Evolutionary conservation across 1,140 invertebrate genomes (phyloP), one percentile per base, ranked within the genome.

Genomic region (Drosophila mayri): DNA sequence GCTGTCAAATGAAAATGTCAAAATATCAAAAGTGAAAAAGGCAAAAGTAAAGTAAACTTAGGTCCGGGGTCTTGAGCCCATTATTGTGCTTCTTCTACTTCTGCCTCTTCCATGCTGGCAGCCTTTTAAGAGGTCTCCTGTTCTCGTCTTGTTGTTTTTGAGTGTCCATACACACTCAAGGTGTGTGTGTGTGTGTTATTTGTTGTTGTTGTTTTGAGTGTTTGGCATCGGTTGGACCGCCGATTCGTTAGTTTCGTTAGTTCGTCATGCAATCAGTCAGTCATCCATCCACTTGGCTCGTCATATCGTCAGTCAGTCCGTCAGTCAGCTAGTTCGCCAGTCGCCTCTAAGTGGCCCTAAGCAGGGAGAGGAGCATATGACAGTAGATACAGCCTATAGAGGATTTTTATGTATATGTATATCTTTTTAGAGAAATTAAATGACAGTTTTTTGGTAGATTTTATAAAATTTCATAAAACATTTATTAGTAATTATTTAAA

Each of bases 11-110:
- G 85, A 88, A 88, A 88, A 88, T 88, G 85, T 88, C 85, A 88
- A 88, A 88, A 88, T 88, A 88, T 88, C 85, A 88, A 88, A 88
- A 88, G 85, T 88, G 85, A 88, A 88, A 88, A 88, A 88, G 85
- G 85, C 85, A 88, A 88, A 88, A 88, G 85, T 85, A 88, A 88
- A 88, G 85, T 85, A 88, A 90, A 88, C 85, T 87, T 88, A 72
- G 84, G 80, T 68, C 80, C 83, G 76, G 44, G 68, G 63, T 79
- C 67, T 72, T 66, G 83, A 84, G 84, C 73, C 85, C 84, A 87
- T 87, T 87, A 87, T 87, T 88, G 68, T 87, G 62, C 77, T 81
- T 77, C 81, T 80, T 71, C 46, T 54, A 60, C 63, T 66, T 72
- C n/a, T 66, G 43, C 55, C 20, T 63, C 38, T 64, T 52, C 66